Evolutionary conservation across 2,113 vertebrate genomes (phyloP), one percentile per base, ranked within the genome.

Genomic region (Rattus rattus): DNA sequence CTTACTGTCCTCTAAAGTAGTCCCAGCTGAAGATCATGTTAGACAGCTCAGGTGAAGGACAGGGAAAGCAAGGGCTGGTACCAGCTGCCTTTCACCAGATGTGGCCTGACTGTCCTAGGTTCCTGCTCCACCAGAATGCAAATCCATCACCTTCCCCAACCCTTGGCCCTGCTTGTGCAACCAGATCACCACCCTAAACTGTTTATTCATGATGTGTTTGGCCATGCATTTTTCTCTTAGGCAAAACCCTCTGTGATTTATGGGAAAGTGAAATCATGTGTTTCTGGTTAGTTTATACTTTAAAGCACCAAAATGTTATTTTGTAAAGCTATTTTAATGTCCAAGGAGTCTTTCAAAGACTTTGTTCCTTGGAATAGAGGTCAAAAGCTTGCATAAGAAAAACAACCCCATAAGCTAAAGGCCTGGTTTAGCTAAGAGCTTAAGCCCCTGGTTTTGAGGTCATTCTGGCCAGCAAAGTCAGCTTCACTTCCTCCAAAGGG

Each of bases 191-290:
- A 16, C 93, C 85, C 90, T 92, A 80, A 49, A 85, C 77, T 95
- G 75, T 95, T 97, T 84, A 91, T 59, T 81, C 63, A 0, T 85
- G 93, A 88, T 92, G 93, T 96, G 88, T 90, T 96, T 96, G 72
- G 56, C 95, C 92, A 75, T 91, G 96, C 94, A 91, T 96, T 96
- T 96, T 97, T 96, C 96, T 97, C 95, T 96, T 92, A 96, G 79
- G 94, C 93, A 94, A 97, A 96, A 97, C 92, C 54, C 65, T 97
- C 80, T 91, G 90, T 96, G 96, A 96, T 83, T 96, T 96, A 95
- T 90, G 92, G 87, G 93, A 94, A 96, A 87, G 83, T 93, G 70
- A 97, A 96, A 94, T 96, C 95, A 97, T 95, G 92, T 95, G 96
- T 96, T 97, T 97, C 96, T 93, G 20, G 36, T 95, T 95, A 97